Evolutionary conservation across 2,888 invertebrate species (phyloP).

Genomic region (Mimas tiliae): DNA sequence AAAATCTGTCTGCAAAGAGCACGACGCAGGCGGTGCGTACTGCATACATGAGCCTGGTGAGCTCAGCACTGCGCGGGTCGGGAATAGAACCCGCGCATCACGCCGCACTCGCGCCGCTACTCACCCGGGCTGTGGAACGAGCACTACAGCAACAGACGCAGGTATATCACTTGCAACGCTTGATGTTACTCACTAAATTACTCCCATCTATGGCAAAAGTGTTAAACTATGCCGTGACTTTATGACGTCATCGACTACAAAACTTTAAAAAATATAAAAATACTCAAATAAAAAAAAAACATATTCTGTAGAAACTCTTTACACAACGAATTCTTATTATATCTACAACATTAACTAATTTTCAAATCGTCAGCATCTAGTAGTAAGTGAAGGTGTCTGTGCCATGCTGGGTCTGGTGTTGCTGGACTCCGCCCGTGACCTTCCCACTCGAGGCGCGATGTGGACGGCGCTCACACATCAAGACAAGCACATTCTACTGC

Average conservation of each 20-base stretch:
- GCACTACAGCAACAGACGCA: conserved; percentile 91
- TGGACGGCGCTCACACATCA: conserved; percentile 90
- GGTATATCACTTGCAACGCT: conserved; percentile 52
- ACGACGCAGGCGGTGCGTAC: conserved; percentile 91
- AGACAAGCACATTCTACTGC: conserved; percentile 91
- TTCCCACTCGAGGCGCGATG: conserved; percentile 65
- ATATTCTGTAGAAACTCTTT: no score
- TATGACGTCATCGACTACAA: no score
- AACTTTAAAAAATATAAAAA: no score
- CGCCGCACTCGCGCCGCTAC: conserved; percentile 84
- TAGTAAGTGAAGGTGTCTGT: conserved; percentile 70
- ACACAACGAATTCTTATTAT: no score
- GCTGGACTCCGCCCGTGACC: conserved; percentile 53
- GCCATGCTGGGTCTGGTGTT: conserved; percentile 63
- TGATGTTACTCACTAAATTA: no score
- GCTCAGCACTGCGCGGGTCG: conserved; percentile 57
- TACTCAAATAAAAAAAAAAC: no score
- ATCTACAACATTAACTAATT: not conserved
- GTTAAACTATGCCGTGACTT: no score
- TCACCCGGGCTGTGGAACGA: conserved; percentile 89
- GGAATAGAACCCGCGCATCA: conserved; percentile 67
- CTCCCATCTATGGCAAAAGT: no score
- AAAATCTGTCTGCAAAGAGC: conserved; percentile 90
- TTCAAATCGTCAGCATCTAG: conserved; percentile 50
- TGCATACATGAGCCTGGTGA: conserved; percentile 89